Evolutionary conservation across 2,888 invertebrate species (phyloP).

Genomic region (Chelonus formosanus): DNA sequence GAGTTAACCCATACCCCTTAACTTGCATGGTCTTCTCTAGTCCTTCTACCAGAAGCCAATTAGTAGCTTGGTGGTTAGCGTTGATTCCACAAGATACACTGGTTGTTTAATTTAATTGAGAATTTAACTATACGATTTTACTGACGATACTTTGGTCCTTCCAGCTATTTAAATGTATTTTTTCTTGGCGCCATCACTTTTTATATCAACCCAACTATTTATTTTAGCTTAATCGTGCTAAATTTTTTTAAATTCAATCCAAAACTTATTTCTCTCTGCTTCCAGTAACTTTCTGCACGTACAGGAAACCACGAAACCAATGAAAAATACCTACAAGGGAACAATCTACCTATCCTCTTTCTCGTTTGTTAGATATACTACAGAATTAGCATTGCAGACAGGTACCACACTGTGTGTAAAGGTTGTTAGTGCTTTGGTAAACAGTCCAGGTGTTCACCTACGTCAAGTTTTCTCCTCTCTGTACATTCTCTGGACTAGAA

Average conservation of each 20-base stretch:
- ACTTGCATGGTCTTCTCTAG: neutral
- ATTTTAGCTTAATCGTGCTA: no score
- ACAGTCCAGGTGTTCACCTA: slow-evolving; percentile 30
- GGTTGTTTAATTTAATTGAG: slow-evolving; percentile 47
- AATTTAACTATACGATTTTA: slow-evolving; percentile 36
- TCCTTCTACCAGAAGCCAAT: slow-evolving; percentile 40
- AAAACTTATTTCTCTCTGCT: no score
- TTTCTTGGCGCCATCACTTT: neutral
- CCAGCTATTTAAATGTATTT: slow-evolving; percentile 16
- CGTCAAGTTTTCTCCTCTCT: slow-evolving; percentile 17
- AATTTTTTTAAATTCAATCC: no score
- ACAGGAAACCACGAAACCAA: no score
- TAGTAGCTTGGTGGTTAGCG: slow-evolving; percentile 44
- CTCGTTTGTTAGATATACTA: slow-evolving; percentile 19
- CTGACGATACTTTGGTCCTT: slow-evolving; percentile 6
- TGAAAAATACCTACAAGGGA: neutral
- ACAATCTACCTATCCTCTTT: slow-evolving; percentile 6
- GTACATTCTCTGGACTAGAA: neutral
- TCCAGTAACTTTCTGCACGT: no score
- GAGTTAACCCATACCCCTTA: slow-evolving; percentile 21
- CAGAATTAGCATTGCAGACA: slow-evolving; percentile 33
- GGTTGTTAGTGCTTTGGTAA: slow-evolving; percentile 33
- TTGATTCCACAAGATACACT: slow-evolving; percentile 45
- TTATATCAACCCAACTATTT: neutral
- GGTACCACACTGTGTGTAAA: slow-evolving; percentile 25